Base-by-base conservation (phyloP, 2,888 invertebrate genomes). In the Caradrina kadenii region DNA sequence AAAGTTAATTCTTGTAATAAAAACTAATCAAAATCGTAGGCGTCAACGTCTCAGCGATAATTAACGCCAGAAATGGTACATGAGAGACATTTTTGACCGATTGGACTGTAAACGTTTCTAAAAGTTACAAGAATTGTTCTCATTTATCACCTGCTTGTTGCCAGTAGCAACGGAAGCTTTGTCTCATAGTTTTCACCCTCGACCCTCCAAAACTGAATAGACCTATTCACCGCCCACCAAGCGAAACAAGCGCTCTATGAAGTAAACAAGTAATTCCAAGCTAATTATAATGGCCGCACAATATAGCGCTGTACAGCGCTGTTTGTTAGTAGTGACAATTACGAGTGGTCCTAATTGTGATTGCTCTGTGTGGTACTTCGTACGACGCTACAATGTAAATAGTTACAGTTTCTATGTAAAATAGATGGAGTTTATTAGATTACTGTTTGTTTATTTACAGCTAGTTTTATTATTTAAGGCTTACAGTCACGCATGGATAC, bases 301-400 rank as follows among this genome's bases (percentile, higher is more conserved):
- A 21, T 65, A 56, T 11, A 31, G 19, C 31, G 26, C 31, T 63
- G 17, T 59, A 45, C 60, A 45, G 60, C 19, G 55, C 19, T 39
- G 35, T 39, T 39, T 11, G 19, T 11, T 5, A 7, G 31, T 8
- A 45, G 17, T 58, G 70, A 68, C 70, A 68, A n/a, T 58, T 70
- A 69, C 19, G 21, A n/a, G 21, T 10, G 49, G 48, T 26, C 49
- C 59, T 70, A 49, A 68, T 70, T 68, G 49, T 58, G 70, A 58
- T 68, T 58, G 70, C 26, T 69, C 22, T 48, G 56, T 48, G 26
- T n/a, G 6, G 13, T 26, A 22, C 49, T 11, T 11, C 26, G 22
- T 22, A 6, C 39, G 17, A 22, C 2, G 8, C 39, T 17, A 26
- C 26, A 8, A 7, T 2, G 39, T 42, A 58, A 39, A 48, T 45